Evolutionary conservation across 2,797 vertebrate species (phyloP).

Genomic region (Delichon dasypus): DNA sequence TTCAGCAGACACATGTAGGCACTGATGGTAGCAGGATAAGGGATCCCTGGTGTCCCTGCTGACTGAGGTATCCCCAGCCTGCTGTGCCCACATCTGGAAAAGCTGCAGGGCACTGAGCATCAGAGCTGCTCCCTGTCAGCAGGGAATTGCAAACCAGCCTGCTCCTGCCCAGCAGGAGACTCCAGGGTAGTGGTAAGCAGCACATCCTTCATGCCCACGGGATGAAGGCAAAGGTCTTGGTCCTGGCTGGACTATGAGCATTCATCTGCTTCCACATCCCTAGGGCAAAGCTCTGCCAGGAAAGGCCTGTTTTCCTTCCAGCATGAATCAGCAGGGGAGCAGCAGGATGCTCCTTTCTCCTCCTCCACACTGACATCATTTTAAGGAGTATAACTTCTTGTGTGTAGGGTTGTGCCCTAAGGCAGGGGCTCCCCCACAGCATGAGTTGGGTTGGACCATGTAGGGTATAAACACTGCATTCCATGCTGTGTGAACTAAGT

Average conservation of each 20-base stretch:
- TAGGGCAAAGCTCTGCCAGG: not conserved
- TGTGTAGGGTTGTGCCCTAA: not conserved
- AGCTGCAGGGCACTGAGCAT: not conserved
- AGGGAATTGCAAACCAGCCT: not conserved
- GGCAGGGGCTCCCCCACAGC: not conserved
- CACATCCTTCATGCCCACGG: not conserved
- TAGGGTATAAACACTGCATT: not conserved
- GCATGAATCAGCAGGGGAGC: not conserved
- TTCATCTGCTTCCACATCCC: fast-evolving
- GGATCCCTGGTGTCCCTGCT: not conserved
- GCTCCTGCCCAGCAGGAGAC: not conserved
- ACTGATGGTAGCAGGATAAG: not conserved
- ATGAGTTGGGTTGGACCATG: not conserved
- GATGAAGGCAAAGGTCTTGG: not conserved
- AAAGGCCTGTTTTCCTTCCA: not conserved
- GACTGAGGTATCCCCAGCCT: not conserved
- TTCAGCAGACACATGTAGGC: not conserved
- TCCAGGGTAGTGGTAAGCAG: not conserved
- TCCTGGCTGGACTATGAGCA: not conserved
- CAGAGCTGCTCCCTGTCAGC: not conserved
- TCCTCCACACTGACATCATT: not conserved
- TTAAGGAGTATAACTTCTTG: not conserved
- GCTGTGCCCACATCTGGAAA: not conserved
- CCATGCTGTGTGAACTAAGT: not conserved
- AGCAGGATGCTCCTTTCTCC: not conserved